Evolutionary conservation across 2,113 vertebrate genomes (phyloP).

Genomic region (Hyla sarda): DNA sequence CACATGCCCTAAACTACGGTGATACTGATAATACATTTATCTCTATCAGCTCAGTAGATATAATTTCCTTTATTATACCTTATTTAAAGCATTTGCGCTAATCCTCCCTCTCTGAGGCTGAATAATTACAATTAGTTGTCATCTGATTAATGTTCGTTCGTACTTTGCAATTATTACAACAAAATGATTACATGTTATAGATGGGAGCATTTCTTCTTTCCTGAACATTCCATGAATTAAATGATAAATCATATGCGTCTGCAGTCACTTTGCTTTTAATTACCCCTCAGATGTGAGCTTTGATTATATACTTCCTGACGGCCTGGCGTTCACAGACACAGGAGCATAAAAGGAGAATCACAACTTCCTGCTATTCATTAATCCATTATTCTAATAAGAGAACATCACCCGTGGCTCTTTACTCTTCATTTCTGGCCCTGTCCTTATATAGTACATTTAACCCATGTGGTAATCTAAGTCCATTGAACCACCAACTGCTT

Average conservation of each 20-base stretch:
- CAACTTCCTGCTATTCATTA: neutral
- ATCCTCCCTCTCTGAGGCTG: neutral
- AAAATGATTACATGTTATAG: slow-evolving; percentile 38
- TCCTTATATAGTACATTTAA: too few relatives aligned
- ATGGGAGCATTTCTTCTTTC: neutral
- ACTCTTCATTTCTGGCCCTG: too few relatives aligned
- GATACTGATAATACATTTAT: too few relatives aligned
- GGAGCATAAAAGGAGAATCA: neutral
- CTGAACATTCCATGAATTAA: neutral
- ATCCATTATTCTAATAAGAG: neutral
- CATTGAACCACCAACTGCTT: too few relatives aligned
- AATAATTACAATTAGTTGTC: slow-evolving; percentile 23
- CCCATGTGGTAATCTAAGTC: too few relatives aligned
- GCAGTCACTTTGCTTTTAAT: slow-evolving; percentile 27
- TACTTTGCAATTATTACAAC: slow-evolving; percentile 21
- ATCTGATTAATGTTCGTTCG: slow-evolving; percentile 42
- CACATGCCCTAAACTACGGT: too few relatives aligned
- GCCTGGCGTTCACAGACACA: neutral
- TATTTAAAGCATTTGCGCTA: neutral
- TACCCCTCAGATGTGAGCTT: slow-evolving; percentile 4
- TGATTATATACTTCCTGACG: slow-evolving; percentile 7
- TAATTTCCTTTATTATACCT: neutral
- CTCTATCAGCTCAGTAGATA: too few relatives aligned
- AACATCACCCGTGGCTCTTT: neutral
- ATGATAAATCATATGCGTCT: neutral